Conservation (phyloP, 2,888 invertebrate genomes). For the Drosophila vallismaia region DNA sequence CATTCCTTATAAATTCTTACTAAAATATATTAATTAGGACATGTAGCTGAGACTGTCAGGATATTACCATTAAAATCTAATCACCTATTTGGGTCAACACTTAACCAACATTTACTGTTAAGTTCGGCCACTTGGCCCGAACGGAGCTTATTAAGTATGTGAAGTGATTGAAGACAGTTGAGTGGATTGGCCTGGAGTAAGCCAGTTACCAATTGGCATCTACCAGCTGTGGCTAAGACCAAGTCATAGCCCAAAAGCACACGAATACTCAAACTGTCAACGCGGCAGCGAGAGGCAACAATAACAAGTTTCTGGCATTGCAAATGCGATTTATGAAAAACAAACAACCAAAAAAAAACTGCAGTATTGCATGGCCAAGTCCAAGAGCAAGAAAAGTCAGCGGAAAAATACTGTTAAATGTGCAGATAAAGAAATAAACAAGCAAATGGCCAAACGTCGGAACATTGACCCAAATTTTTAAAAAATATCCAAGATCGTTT, state of each 20-base stretch:
- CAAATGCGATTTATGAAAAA: conserved; percentile 36
- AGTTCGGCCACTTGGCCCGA: conserved; percentile 17
- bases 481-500: conserved; percentile 48
- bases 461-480: conserved; percentile 70
- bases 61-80: neutral
- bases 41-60: neutral
- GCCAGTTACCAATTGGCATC: conserved; percentile 27
- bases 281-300: conserved; percentile 48
- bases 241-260: conserved; percentile 25
- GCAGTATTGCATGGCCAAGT: conserved; percentile 75
- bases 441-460: conserved; percentile 24
- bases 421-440: conserved; percentile 54
- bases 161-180: conserved; percentile 12
- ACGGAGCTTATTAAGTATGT: conserved; percentile 32
- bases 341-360: conserved; percentile 35
- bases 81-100: conserved; percentile 31
- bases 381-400: conserved; percentile 74
- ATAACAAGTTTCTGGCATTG: conserved; percentile 52
- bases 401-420: conserved; percentile 65
- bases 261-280: conserved; percentile 45
- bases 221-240: conserved; percentile 13
- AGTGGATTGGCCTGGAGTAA: conserved; percentile 15
- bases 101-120: conserved; percentile 29
- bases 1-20: neutral
- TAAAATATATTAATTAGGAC: neutral